phyloP scores from a whole-genome alignment of 2,888 invertebrate genomes.

The Pteria penguin region DNA sequence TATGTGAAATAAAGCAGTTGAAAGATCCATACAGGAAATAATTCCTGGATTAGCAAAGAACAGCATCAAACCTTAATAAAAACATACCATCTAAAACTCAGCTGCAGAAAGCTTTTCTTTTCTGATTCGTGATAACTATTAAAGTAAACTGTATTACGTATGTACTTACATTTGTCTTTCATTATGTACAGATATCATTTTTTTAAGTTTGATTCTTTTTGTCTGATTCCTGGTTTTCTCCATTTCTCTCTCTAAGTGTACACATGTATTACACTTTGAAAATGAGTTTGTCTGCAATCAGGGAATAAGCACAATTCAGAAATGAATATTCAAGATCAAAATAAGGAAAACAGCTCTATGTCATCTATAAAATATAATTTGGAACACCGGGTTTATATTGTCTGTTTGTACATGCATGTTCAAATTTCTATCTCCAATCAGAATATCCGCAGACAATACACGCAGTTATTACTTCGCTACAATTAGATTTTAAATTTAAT shows the following conservation, averaged over 20 bases:
- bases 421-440: constrained; percentile 22
- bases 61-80: too few species aligned
- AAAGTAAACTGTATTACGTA: background rate
- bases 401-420: constrained; percentile 20
- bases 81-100: background rate
- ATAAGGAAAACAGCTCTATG: background rate
- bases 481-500: too few species aligned
- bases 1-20: too few species aligned
- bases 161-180: constrained; percentile 24
- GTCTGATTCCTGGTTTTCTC: constrained; percentile 4
- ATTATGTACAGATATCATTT: constrained; percentile 24
- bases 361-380: constrained; percentile 8
- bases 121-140: background rate
- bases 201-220: constrained; percentile 4
- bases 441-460: too few species aligned
- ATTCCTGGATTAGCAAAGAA: too few species aligned
- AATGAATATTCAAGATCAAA: too few species aligned
- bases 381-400: constrained; percentile 8
- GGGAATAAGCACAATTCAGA: too few species aligned
- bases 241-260: constrained; percentile 13
- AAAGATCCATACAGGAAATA: too few species aligned
- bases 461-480: too few species aligned
- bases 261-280: constrained; percentile 30
- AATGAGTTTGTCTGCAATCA: constrained; percentile 30
- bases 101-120: background rate